These are phyloP conservation scores for Ictalurus punctatus DNA, from an alignment of 2,113 vertebrate genomes.

Conservation along the genomic window DNA sequence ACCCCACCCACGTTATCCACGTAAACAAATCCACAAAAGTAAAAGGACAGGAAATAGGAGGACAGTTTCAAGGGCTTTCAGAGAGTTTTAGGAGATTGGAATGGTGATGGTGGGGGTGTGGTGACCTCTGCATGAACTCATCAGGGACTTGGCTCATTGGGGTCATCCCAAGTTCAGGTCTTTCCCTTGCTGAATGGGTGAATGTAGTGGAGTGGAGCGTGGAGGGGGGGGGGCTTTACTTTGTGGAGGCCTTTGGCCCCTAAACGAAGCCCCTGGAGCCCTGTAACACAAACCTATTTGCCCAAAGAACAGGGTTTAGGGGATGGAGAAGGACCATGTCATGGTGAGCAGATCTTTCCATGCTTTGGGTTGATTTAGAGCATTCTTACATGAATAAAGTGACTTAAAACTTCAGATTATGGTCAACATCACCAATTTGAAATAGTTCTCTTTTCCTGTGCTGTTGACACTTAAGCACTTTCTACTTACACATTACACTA, in stretches of 20 bases:
- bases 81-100: constrained; percentile 59
- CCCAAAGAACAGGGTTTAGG: constrained; percentile 77
- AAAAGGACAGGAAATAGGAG: constrained; percentile 52
- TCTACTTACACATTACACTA: not conserved
- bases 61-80: constrained; percentile 58
- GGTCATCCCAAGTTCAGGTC: constrained; percentile 99
- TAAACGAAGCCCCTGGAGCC: constrained; percentile 66
- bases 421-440: not conserved
- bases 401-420: not conserved
- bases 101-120: constrained; percentile 67
- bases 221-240: constrained; percentile 66
- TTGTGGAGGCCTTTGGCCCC: constrained; percentile 68
- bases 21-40: not conserved
- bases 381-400: not conserved
- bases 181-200: constrained; percentile 89
- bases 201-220: constrained; percentile 67
- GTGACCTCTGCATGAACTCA: constrained; percentile 95
- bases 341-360: not conserved
- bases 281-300: constrained; percentile 85
- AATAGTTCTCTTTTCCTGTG: not conserved
- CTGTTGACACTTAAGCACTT: not conserved
- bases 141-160: constrained; percentile 86
- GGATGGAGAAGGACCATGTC: constrained; percentile 43
- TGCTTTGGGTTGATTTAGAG: not conserved
- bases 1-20: not conserved